Base-by-base conservation (phyloP, 1,140 invertebrate species). In the Ceratosolen solmsi region DNA sequence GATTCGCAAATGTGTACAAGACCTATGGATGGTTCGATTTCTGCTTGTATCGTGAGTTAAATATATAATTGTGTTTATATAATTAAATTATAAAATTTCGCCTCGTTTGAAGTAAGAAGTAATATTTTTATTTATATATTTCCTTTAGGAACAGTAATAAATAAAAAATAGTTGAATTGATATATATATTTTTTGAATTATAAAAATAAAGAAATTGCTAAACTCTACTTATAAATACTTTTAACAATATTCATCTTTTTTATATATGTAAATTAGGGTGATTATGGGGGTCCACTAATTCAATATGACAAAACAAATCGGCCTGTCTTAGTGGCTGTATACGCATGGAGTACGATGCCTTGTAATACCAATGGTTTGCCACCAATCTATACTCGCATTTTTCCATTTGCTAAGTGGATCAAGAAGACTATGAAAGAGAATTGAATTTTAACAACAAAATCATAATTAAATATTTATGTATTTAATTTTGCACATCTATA, bases 291-390 rank as follows among this genome's bases (percentile, higher is more conserved):
- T 58, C 94, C 94, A 20, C 86, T 95, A 27, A 91, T 93, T 51
- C 88, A 93, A 46, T 51, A 65, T 13, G 49, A 81, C 0, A 51
- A 80, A 38, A 65, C 82, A 27, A 15, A 25, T 2, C 9, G 11
- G 33, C 15, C 79, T 0, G 83, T 84, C 54, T 72, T 88, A 54
- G 85, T 96, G 75, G 96, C 95, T 41, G 89, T 96, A 36, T 95
- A 96, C 0, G 96, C 95, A 1, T 96, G 95, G 94, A 95, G 95
- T 22, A 90, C 94, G 49, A 91, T 93, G 54, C 96, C 95, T 83
- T 95, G 95, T 84, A 94, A 94, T 25, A 80, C 8, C 82, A 88
- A 58, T 4, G 89, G 86, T 7, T 82, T 87, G 1, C 88, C 90
- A 0, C 87, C 88, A 0, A 87, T 91, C 0, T 91, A 90, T 83